Evolutionary conservation across 2,888 invertebrate species (phyloP), one percentile per base, ranked within the genome.

Genomic region (Dexiosoma caninum): DNA sequence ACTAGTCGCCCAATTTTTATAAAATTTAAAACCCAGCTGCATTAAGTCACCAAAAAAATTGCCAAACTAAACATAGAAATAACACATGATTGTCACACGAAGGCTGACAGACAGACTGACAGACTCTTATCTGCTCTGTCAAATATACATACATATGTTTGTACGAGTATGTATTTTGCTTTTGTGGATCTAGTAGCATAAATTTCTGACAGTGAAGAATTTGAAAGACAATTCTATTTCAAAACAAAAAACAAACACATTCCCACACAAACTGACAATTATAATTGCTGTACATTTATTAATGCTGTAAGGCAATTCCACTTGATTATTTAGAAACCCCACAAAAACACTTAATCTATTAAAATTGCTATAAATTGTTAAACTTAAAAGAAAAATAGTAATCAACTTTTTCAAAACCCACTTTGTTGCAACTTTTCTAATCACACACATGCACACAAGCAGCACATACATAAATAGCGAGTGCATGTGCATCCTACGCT

Each of bases 351-450:
- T 42, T 14, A 66, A 67, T 57, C 42, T 67, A 51, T 59, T 42
- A n/a, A 59, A 71, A 64, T 57, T 64, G 44, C 64, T 64, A 57
- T 78, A 71, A 55, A 71, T 78, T 78, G 40, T 27, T 69, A 27
- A 67, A 42, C 40, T 64, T 57, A 14, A 44, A 44, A 19, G 46
- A 55, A 62, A 57, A 67, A 49, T 40, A 67, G 66, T 67, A 67
- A 75, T 66, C 66, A 78, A 71, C 49, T 57, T 71, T 42, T 46
- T 42, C 30, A 64, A 53, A 67, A 64, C 64, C 77, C 70, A 78
- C 77, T 78, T 71, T 78, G 64, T 49, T 71, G 62, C 77, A 78
- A 71, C 64, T 64, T 64, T 64, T 77, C 70, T 55, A 70, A 77
- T 67, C 55, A 49, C n/a, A 42, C 53, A 72, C 46, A 62, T 1